Evolutionary conservation across 2,797 vertebrate genomes (phyloP).

Genomic region (Lagorchestes hirsutus): DNA sequence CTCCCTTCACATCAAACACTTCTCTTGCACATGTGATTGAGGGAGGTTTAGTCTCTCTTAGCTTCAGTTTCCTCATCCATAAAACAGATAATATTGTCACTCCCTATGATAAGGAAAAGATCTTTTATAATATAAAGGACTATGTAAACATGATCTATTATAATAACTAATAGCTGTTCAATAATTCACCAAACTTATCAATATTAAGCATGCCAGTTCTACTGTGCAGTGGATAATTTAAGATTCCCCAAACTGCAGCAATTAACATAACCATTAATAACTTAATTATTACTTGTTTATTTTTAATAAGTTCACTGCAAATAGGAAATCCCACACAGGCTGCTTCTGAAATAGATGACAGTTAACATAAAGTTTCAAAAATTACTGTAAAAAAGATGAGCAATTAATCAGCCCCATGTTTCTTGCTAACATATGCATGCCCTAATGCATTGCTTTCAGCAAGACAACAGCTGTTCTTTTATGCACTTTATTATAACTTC

Average conservation of each 20-base stretch:
- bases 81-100: not conserved
- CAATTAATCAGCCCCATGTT: conserved; percentile 72
- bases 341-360: conserved; percentile 70
- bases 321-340: conserved; percentile 66
- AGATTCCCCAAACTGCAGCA: conserved; percentile 14
- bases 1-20: not conserved
- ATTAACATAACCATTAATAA: conserved; percentile 65
- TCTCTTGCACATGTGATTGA: not conserved
- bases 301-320: conserved; percentile 62
- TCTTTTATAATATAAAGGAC: not conserved
- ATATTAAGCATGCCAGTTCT: not conserved
- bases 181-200: conserved; percentile 11
- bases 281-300: conserved; percentile 75
- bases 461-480: conserved; percentile 75
- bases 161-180: not conserved
- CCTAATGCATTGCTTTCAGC: conserved; percentile 71
- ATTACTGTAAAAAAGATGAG: conserved; percentile 69
- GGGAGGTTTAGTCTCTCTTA: not conserved
- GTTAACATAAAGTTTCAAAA: conserved; percentile 74
- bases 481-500: conserved; percentile 72
- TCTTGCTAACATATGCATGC: conserved; percentile 55
- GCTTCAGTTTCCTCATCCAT: not conserved
- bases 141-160: not conserved
- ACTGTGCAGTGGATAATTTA: conserved; percentile 10
- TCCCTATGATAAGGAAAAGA: not conserved